Evolutionary conservation across 1,140 invertebrate species (phyloP), one percentile per base, ranked within the genome.

Genomic region (Drosophila repleta): DNA sequence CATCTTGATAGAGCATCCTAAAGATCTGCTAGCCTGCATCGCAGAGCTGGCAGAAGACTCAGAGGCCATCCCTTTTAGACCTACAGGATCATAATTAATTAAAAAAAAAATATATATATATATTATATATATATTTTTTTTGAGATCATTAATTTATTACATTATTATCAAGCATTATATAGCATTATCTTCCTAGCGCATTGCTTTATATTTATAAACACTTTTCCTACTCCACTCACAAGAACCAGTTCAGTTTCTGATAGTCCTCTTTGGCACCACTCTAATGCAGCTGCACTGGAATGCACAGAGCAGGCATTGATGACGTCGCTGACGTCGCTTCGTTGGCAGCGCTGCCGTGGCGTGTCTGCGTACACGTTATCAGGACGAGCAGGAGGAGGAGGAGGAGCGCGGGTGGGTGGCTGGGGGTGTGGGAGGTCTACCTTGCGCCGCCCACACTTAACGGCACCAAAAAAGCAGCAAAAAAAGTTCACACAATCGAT

Each of bases 401-500:
- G n/a, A n/a, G n/a, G n/a, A n/a, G n/a, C n/a, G n/a, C n/a, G n/a
- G n/a, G n/a, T n/a, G n/a, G n/a, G 56, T 46, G 45, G 17, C 46
- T 21, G 48, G 7, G 29, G 6, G 8, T 29, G 2, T 29, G 29
- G 29, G 20, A 53, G 51, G 29, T 68, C 13, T 49, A 53, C 57
- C 66, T 49, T 63, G 29, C 43, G 15, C 45, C 32, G 39, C 49
- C 74, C 80, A 75, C 75, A 79, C 67, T 87, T 82, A 79, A 88
- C 75, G 83, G 57, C 67, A 73, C 24, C 74, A 43, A 17, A 17
- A 43, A 6, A 29, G 29, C 24, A 43, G 4, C 1, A 15, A 43
- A 15, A 17, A 85, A 85, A 74, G 53, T 67, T 66, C 82, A 64
- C 83, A 87, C 82, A 87, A 87, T 87, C 82, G 82, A 85, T 85